Percentiles rank a stretch among this genome's conserved stretches.
Evolutionary conservation across 2,113 vertebrate species (phyloP).

Genomic region (Tyto alba): DNA sequence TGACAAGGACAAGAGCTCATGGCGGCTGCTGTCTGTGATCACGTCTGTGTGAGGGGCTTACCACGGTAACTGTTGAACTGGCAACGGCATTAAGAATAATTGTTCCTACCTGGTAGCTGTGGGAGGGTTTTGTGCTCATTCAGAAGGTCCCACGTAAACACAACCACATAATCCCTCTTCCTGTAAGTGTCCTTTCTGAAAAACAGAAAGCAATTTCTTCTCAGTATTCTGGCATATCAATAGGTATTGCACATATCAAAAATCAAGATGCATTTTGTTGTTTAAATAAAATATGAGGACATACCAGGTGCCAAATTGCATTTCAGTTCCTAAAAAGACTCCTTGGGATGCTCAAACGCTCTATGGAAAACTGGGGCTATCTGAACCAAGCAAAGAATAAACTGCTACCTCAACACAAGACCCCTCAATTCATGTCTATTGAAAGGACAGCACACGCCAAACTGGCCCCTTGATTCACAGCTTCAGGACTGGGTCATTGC

Average conservation of each 20-base stretch:
- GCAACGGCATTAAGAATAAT: fast-evolving
- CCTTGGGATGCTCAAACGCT: neutral
- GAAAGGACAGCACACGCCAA: neutral
- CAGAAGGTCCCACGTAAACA: neutral
- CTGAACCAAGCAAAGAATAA: neutral
- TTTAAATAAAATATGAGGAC: neutral
- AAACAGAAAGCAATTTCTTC: neutral
- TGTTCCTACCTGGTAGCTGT: neutral
- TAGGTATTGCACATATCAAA: neutral
- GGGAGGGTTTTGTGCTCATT: neutral
- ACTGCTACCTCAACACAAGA: neutral
- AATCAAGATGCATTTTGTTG: neutral
- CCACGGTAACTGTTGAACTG: fast-evolving
- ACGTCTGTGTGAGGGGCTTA: neutral
- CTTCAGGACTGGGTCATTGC: fast-evolving
- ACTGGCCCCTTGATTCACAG: neutral
- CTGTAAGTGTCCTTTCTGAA: neutral
- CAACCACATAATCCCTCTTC: neutral
- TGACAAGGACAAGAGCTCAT: fast-evolving
- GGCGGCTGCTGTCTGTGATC: fast-evolving
- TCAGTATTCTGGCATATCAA: neutral
- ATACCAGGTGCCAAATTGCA: neutral
- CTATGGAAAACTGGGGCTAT: neutral
- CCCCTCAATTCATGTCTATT: fast-evolving
- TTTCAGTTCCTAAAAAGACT: neutral